A percentile compares a stretch with the other conserved stretches of the same genome.
These are phyloP conservation scores for Rhagophthalmus giganteus DNA, from an alignment of 2,888 invertebrate genomes.

Conservation along the genomic window DNA sequence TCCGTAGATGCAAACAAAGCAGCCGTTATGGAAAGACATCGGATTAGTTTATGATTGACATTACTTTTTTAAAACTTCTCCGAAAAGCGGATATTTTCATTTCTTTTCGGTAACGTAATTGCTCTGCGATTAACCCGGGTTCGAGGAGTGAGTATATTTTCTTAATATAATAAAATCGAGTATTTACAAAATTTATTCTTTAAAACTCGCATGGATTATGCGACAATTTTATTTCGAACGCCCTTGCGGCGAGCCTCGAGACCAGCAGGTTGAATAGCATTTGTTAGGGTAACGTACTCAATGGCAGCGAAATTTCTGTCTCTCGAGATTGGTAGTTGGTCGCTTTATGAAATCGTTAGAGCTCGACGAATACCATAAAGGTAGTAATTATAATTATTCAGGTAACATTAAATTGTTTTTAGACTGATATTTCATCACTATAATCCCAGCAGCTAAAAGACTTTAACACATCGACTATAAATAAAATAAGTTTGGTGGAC, in stretches of 20 bases:
- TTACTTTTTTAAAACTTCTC: no score
- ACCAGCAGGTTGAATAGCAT: conserved; percentile 32
- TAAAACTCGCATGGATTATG: conserved; percentile 9
- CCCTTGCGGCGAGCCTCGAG: conserved; percentile 28
- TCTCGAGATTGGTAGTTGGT: conserved; percentile 23
- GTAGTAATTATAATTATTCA: conserved; percentile 37
- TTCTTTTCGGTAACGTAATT: neutral
- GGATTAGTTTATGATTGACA: no score
- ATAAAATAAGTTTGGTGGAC: no score
- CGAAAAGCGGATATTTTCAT: no score
- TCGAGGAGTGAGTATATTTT: no score
- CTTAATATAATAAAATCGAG: no score
- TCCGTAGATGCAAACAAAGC: no score
- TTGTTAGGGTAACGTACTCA: conserved; percentile 15
- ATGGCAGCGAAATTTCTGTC: conserved; percentile 27
- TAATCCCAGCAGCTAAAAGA: no score
- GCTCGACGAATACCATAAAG: conserved; percentile 36
- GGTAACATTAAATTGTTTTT: conserved; percentile 31
- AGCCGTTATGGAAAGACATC: no score
- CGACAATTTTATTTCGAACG: conserved; percentile 22
- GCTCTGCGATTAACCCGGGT: no score
- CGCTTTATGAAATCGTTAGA: conserved; percentile 31
- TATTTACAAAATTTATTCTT: no score
- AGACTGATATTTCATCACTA: conserved; percentile 11
- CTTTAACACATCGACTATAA: no score